Percentiles rank a stretch among this genome's conserved stretches.
These are phyloP conservation scores for Heliconius hermathena DNA, from an alignment of 1,140 invertebrate species.

Conservation along the genomic window DNA sequence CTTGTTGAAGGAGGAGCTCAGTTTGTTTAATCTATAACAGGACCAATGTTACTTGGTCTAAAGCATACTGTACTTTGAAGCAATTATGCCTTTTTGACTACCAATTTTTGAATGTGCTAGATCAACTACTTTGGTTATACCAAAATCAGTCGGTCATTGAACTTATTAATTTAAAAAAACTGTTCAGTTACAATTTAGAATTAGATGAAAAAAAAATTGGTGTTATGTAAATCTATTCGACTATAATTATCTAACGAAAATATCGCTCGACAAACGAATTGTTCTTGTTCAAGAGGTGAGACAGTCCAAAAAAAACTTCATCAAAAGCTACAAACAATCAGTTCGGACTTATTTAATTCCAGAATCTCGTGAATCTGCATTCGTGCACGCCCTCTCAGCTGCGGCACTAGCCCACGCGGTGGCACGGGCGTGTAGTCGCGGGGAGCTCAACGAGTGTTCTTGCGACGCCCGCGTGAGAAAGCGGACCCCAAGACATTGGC, in stretches of 20 bases:
- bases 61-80: constrained; percentile 13
- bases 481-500: constrained; percentile 88
- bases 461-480: constrained; percentile 91
- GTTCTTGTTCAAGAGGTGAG: neutral
- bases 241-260: no score
- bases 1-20: constrained; percentile 65
- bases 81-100: constrained; percentile 2
- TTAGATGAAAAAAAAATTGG: neutral
- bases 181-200: neutral
- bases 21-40: constrained; percentile 61
- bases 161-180: constrained; percentile 42
- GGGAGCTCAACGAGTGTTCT: constrained; percentile 93
- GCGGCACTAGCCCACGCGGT: constrained; percentile 96
- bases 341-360: constrained; percentile 52
- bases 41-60: constrained; percentile 48
- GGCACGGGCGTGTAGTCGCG: constrained; percentile 92
- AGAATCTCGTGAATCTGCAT: constrained; percentile 93
- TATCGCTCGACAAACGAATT: no score
- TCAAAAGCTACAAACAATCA: neutral
- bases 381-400: constrained; percentile 92
- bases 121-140: constrained; percentile 22
- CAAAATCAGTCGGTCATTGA: constrained; percentile 50
- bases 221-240: no score
- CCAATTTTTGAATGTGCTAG: constrained; percentile 17
- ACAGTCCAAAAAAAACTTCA: neutral